Percentiles rank a stretch among this genome's conserved stretches.
These are phyloP conservation scores for Aratinga solstitialis DNA, from an alignment of 2,797 vertebrate species.

Conservation along the genomic window DNA sequence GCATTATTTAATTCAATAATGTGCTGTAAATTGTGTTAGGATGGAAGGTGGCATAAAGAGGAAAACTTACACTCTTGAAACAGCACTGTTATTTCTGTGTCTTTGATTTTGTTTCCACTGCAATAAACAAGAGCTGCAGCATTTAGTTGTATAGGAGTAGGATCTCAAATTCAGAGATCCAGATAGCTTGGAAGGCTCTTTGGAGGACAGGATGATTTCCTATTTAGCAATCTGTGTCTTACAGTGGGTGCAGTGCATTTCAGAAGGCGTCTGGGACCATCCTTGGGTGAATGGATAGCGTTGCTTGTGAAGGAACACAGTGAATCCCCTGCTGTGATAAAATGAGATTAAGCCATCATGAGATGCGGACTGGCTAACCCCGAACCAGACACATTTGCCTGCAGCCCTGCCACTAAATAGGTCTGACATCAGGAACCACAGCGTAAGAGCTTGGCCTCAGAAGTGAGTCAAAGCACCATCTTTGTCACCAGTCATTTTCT, in stretches of 20 bases:
- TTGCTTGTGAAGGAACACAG: background rate
- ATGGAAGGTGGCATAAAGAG: background rate
- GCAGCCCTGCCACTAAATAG: constrained; percentile 11
- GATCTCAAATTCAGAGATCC: background rate
- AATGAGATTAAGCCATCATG: constrained; percentile 55
- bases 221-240: background rate
- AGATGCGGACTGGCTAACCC: background rate
- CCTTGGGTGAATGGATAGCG: background rate
- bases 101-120: background rate
- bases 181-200: background rate
- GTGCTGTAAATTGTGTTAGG: background rate
- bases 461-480: constrained; percentile 44
- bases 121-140: background rate
- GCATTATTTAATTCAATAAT: background rate
- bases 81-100: background rate
- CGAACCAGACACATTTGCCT: background rate
- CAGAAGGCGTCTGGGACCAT: background rate
- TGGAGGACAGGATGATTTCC: background rate
- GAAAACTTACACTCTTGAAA: background rate
- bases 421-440: constrained; percentile 43
- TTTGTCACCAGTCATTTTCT: constrained; percentile 61
- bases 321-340: constrained; percentile 7
- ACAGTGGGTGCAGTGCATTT: background rate
- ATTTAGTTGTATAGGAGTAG: background rate
- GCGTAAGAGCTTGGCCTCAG: background rate